A percentile compares a stretch with the other conserved stretches of the same genome.
Evolutionary conservation across 2,797 vertebrate species (phyloP).

Genomic region (Anguilla marmorata): DNA sequence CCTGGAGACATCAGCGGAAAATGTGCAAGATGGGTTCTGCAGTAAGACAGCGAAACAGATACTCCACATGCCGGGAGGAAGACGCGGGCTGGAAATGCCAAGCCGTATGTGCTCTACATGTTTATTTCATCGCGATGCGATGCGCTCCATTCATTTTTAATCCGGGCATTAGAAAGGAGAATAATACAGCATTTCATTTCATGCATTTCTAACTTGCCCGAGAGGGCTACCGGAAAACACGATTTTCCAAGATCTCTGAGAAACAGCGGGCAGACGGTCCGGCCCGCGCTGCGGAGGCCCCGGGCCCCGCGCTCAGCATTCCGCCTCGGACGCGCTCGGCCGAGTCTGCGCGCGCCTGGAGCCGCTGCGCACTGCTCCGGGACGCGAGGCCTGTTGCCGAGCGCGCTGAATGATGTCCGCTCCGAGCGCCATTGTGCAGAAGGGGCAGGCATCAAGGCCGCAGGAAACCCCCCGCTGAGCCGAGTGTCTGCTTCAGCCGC

Average conservation of each 20-base stretch:
- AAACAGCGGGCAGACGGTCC: background rate
- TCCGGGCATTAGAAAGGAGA: background rate
- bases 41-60: background rate
- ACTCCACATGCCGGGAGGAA: background rate
- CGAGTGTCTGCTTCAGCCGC: background rate
- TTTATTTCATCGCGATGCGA: background rate
- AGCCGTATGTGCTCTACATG: background rate
- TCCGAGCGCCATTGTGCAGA: background rate
- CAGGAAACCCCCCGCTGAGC: background rate
- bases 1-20: background rate
- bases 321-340: background rate
- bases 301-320: background rate
- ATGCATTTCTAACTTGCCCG: constrained; percentile 4
- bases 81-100: background rate
- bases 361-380: background rate
- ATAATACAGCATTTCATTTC: background rate
- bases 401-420: background rate
- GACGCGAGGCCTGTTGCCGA: background rate
- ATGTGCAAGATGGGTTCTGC: background rate
- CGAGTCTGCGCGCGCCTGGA: background rate
- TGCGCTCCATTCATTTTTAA: background rate
- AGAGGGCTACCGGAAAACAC: background rate
- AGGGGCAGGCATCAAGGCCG: background rate
- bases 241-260: background rate
- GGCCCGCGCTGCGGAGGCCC: background rate